These are phyloP conservation scores for Strigamia crassipes DNA, from an alignment of 2,888 invertebrate genomes.

Conservation along the genomic window DNA sequence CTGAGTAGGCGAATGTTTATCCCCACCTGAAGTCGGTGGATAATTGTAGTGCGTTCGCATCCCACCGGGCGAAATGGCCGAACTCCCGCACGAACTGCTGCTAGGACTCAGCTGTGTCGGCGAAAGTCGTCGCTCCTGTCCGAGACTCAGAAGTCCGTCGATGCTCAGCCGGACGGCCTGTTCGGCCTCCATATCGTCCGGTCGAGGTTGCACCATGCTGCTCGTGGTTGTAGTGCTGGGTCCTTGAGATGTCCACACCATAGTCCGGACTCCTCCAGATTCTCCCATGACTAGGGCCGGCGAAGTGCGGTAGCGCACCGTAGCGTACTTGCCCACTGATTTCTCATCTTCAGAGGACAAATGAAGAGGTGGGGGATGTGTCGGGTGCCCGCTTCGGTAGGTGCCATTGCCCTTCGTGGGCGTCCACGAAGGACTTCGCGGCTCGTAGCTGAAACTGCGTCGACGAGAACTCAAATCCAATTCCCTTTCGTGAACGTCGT, in stretches of 20 bases:
- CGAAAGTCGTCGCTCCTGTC: conserved; percentile 54
- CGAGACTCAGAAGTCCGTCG: conserved; percentile 58
- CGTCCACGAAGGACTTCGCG: conserved; percentile 13
- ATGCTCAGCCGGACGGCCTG: conserved; percentile 53
- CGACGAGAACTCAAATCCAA: conserved; percentile 44
- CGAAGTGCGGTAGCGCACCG: conserved; percentile 56
- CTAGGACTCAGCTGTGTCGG: conserved; percentile 51
- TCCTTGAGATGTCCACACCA: conserved; percentile 69
- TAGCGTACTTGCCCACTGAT: conserved; percentile 2
- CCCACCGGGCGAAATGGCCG: conserved; percentile 8
- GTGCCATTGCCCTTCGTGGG: conserved; percentile 59
- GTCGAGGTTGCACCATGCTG: conserved; percentile 43
- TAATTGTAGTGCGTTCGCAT: conserved; percentile 45
- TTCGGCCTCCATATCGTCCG: conserved; percentile 61
- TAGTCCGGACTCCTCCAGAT: conserved; percentile 80
- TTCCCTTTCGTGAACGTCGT: conserved; percentile 26
- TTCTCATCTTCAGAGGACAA: conserved; percentile 55
- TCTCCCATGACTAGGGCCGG: conserved; percentile 93
- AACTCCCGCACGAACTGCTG: conserved; percentile 47
- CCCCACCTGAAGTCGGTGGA: conserved; percentile 41
- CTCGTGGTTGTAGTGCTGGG: conserved; percentile 55
- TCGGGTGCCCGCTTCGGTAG: conserved; percentile 45
- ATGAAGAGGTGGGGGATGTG: conserved; percentile 53
- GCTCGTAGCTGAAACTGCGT: conserved; percentile 45
- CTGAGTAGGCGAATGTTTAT: conserved; percentile 30